phyloP scores from a whole-genome alignment of 2,797 vertebrate genomes.

The Lagocephalus sceleratus region DNA sequence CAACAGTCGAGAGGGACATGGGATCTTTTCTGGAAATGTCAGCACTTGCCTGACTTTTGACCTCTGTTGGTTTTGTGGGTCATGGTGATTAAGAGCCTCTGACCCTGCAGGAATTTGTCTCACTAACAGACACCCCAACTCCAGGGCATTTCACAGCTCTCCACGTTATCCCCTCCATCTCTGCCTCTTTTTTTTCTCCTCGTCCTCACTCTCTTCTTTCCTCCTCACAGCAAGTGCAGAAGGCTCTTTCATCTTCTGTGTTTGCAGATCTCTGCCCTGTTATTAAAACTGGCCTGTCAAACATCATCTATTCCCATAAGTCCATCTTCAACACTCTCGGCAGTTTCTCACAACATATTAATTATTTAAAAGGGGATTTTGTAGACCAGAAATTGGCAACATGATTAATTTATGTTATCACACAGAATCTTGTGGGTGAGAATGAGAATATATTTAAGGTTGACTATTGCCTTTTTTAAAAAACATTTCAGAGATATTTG shows the following conservation, averaged over 20 bases:
- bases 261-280: conserved; percentile 31
- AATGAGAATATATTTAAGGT: conserved; percentile 20
- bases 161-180: conserved; percentile 21
- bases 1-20: conserved; percentile 4
- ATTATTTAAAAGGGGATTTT: conserved; percentile 64
- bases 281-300: conserved; percentile 52
- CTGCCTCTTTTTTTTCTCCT: conserved; percentile 8
- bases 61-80: conserved; percentile 38
- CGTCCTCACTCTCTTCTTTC: conserved; percentile 4
- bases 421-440: conserved; percentile 22
- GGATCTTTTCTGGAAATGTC: conserved; percentile 41
- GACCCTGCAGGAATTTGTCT: conserved; percentile 54
- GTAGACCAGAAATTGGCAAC: conserved; percentile 47
- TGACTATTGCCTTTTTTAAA: no score
- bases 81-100: conserved; percentile 34
- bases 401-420: conserved; percentile 62
- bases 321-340: conserved; percentile 32
- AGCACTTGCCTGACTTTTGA: conserved; percentile 54
- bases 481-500: conserved; percentile 4
- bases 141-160: conserved; percentile 13
- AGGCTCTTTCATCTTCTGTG: conserved; percentile 54
- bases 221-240: conserved; percentile 30
- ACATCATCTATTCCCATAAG: conserved; percentile 44
- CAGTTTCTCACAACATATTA: conserved; percentile 53
- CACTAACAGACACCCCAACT: conserved; percentile 16